phyloP scores from a whole-genome alignment of 2,797 vertebrate species.

The Argentina silus region DNA sequence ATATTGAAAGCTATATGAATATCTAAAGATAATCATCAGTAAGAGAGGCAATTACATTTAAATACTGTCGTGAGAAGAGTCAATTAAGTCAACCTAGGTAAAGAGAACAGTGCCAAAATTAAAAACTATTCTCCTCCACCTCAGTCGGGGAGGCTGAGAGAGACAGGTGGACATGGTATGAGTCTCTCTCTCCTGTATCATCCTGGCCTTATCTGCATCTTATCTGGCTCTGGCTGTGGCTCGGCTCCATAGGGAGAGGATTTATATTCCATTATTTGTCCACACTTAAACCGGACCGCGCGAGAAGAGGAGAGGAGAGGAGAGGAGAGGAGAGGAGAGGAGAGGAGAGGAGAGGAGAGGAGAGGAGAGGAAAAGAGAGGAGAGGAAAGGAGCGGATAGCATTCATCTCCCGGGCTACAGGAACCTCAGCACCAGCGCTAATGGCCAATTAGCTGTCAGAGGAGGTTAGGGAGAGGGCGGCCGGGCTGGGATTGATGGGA shows the following conservation, averaged over 20 bases:
- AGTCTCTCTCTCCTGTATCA: neutral
- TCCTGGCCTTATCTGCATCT: neutral
- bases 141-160: neutral
- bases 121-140: neutral
- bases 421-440: slow-evolving; percentile 22
- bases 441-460: slow-evolving; percentile 36
- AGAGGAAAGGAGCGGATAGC: neutral
- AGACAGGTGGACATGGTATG: neutral
- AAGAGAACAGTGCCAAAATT: neutral
- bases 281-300: slow-evolving; percentile 40
- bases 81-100: neutral
- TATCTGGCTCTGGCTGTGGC: neutral
- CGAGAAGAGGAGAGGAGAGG: neutral
- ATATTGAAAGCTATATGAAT: slow-evolving; percentile 21
- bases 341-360: neutral
- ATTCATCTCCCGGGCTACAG: slow-evolving; percentile 22
- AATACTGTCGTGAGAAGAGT: neutral
- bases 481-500: neutral
- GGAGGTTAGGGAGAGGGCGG: slow-evolving; percentile 8
- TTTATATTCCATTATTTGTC: slow-evolving; percentile 52
- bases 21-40: slow-evolving; percentile 10
- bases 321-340: neutral
- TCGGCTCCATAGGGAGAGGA: neutral
- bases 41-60: slow-evolving; percentile 3
- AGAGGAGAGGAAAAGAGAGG: neutral